A percentile compares a stretch with the other conserved stretches of the same genome.
These are phyloP conservation scores for Nesometra sesokonis DNA, from an alignment of 35 echinoderm and acorn worm genomes.

Conservation along the genomic window DNA sequence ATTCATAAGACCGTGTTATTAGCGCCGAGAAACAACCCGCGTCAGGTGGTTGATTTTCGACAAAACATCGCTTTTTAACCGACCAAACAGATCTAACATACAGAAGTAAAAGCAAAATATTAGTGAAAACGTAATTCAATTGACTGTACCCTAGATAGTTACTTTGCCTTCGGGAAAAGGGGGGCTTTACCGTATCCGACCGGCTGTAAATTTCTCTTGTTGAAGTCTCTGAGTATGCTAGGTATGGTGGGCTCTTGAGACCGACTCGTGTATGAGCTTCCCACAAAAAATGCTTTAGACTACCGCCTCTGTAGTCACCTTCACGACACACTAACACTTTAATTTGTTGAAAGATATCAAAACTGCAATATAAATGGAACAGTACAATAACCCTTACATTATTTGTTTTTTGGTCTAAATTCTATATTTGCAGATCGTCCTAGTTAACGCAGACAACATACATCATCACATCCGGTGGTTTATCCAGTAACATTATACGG, in stretches of 20 bases:
- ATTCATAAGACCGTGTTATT: neutral
- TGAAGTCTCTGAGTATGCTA: neutral
- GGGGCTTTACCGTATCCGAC: neutral
- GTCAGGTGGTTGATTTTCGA: neutral
- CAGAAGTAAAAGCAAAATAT: neutral
- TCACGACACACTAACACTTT: neutral
- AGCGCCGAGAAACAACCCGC: neutral
- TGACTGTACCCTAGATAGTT: neutral
- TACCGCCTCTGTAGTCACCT: neutral
- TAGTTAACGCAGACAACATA: neutral
- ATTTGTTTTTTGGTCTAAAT: too few relatives aligned
- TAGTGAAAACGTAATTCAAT: neutral
- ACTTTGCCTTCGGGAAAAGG: neutral
- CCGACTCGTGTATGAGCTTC: neutral
- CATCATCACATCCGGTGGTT: too few relatives aligned
- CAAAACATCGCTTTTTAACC: neutral
- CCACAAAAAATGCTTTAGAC: neutral
- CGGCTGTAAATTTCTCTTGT: neutral
- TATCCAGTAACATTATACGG: too few relatives aligned
- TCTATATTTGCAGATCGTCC: too few relatives aligned
- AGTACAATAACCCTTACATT: neutral
- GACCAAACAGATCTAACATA: neutral
- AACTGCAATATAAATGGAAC: neutral
- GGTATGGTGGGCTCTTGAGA: neutral
- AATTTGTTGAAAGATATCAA: neutral